phyloP scores from a whole-genome alignment of 2,113 vertebrate species.

The Sorex araneus region DNA sequence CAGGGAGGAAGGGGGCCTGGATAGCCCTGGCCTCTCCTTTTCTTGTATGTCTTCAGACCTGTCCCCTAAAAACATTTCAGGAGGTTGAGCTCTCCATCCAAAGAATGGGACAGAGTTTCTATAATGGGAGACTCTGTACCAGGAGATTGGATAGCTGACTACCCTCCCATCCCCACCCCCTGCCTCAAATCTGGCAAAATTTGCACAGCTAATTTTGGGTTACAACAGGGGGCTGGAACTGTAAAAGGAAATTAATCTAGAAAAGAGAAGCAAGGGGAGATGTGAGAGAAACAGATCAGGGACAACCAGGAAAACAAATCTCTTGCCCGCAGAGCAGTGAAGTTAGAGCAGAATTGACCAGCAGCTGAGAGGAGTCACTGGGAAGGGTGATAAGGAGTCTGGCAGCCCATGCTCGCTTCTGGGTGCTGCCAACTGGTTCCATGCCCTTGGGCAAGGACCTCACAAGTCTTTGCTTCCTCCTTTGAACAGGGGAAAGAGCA shows the following conservation, averaged over 20 bases:
- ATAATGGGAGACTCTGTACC: not conserved
- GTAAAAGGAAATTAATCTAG: not conserved
- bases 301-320: not conserved
- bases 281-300: not conserved
- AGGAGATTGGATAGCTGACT: not conserved
- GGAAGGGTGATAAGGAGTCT: not conserved
- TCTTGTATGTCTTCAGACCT: not conserved
- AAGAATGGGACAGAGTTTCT: not conserved
- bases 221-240: too few relatives aligned
- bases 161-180: too few relatives aligned
- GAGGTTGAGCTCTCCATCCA: too few relatives aligned
- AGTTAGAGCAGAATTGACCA: too few relatives aligned
- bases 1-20: not conserved
- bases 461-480: not conserved
- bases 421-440: not conserved
- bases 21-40: not conserved
- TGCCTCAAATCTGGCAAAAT: not conserved
- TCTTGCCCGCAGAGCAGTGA: not conserved
- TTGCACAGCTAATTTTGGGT: not conserved
- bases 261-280: not conserved
- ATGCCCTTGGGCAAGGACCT: not conserved
- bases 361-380: too few relatives aligned
- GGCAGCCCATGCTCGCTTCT: not conserved
- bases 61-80: not conserved
- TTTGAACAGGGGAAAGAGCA: slow-evolving; percentile 14